phyloP scores from a whole-genome alignment of 2,888 invertebrate genomes.

The Caenorhabditis sinica region DNA sequence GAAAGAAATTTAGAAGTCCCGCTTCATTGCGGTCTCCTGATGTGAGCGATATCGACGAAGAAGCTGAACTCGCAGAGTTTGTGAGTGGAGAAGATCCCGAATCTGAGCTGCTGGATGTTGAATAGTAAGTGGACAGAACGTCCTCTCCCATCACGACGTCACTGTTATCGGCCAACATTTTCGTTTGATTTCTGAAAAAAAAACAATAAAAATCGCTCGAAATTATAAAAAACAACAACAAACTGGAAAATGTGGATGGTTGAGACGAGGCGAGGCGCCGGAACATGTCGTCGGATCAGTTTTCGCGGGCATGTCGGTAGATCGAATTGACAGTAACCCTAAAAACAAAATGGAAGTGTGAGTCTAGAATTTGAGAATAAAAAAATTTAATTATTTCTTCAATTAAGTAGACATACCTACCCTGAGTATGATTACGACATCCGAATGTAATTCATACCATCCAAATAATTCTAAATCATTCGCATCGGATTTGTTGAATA shows the following conservation, averaged over 20 bases:
- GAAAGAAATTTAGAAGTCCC: slow-evolving; percentile 15
- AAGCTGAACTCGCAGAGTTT: neutral
- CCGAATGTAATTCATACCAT: no score
- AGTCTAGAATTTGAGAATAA: no score
- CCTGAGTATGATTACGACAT: no score
- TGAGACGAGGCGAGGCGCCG: neutral
- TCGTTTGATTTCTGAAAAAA: neutral
- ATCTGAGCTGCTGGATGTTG: slow-evolving; percentile 20
- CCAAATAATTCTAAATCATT: no score
- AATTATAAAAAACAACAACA: no score
- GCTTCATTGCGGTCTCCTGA: neutral
- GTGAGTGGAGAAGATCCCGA: neutral
- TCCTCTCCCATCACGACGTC: slow-evolving; percentile 40
- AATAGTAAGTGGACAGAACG: slow-evolving; percentile 36
- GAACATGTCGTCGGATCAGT: no score
- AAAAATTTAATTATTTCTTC: no score
- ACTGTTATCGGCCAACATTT: slow-evolving; percentile 29
- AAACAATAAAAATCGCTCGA: neutral
- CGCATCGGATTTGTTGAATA: no score
- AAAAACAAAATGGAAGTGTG: no score
- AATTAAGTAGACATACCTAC: no score
- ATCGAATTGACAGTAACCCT: no score
- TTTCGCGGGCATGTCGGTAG: no score
- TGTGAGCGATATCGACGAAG: neutral
- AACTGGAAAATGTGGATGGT: neutral